A percentile compares a stretch with the other conserved stretches of the same genome.
Conservation (phyloP, 2,113 vertebrate genomes). For the Phylloscopus trochilus region DNA sequence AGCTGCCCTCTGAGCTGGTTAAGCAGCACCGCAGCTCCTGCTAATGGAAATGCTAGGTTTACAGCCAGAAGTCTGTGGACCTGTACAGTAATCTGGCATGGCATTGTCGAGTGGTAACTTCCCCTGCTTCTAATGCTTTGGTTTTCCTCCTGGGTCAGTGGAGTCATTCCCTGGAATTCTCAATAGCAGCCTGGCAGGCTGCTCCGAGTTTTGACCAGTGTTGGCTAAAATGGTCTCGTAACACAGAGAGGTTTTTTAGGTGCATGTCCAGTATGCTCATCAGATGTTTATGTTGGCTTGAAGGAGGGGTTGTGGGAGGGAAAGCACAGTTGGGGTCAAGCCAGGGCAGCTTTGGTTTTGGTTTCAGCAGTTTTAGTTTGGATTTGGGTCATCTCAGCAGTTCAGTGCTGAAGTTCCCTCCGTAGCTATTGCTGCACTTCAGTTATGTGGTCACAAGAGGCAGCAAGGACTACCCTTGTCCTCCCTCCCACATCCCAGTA, state of each 20-base stretch:
- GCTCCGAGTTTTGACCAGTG: not conserved
- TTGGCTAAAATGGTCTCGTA: not conserved
- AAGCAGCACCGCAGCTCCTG: not conserved
- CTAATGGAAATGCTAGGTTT: not conserved
- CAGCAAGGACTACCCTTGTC: fast-evolving
- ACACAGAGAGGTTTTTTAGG: not conserved
- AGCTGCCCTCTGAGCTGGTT: not conserved
- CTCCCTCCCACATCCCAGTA: not conserved
- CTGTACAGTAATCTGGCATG: not conserved
- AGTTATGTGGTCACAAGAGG: not conserved
- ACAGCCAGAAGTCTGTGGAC: fast-evolving
- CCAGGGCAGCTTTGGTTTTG: not conserved
- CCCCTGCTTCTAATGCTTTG: not conserved
- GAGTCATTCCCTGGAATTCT: not conserved
- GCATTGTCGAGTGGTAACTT: not conserved
- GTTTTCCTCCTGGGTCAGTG: not conserved
- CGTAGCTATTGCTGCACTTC: not conserved
- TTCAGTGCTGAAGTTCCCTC: not conserved
- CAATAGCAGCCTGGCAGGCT: not conserved
- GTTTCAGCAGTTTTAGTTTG: not conserved
- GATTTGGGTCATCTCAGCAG: not conserved
- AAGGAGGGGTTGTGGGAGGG: not conserved
- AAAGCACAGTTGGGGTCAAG: not conserved
- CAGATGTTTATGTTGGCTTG: not conserved
- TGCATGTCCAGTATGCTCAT: not conserved